A percentile compares a stretch with the other conserved stretches of the same genome.
Evolutionary conservation across 2,797 vertebrate genomes (phyloP).

Genomic region (Trematomus bernacchii): DNA sequence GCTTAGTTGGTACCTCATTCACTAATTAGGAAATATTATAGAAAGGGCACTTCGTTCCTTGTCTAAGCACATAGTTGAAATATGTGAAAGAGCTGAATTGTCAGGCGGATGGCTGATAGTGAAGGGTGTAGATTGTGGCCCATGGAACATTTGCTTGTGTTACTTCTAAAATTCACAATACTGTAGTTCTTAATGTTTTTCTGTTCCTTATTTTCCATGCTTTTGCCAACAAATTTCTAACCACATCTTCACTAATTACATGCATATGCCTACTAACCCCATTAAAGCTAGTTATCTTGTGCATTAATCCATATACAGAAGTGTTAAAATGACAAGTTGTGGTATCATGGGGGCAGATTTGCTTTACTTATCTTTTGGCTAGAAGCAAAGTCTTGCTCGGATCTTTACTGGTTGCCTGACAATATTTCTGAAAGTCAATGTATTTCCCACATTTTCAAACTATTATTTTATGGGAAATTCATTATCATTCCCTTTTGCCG

Average conservation of each 20-base stretch:
- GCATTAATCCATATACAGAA: not conserved
- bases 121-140: too few species aligned
- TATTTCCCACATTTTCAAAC: not conserved
- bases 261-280: not conserved
- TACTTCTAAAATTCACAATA: too few species aligned
- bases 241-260: too few species aligned
- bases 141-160: too few species aligned
- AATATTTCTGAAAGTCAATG: not conserved
- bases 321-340: not conserved
- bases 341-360: not conserved
- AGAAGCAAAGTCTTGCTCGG: not conserved
- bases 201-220: too few species aligned
- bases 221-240: too few species aligned
- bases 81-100: too few species aligned
- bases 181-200: too few species aligned
- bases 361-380: not conserved
- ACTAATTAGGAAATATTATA: slow-evolving; percentile 31
- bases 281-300: not conserved
- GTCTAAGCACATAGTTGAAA: too few species aligned
- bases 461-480: not conserved
- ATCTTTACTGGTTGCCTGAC: not conserved
- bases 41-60: too few species aligned
- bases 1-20: slow-evolving; percentile 25
- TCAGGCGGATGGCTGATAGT: too few species aligned
- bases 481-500: not conserved